Evolutionary conservation across 2,797 vertebrate genomes (phyloP).

Genomic region (Neosalanx taihuensis): DNA sequence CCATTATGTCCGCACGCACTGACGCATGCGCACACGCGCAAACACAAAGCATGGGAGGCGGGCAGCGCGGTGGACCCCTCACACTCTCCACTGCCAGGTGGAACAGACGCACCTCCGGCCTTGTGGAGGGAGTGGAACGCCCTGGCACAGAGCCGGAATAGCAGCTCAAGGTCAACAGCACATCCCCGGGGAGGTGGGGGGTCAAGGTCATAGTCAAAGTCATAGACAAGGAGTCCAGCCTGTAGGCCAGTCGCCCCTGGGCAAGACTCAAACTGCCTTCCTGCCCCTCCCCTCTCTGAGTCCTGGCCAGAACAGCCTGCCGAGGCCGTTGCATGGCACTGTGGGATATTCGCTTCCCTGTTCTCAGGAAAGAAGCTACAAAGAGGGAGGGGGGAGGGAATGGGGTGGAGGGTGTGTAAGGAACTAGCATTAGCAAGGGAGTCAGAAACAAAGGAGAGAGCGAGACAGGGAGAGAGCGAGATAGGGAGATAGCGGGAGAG

Average conservation of each 20-base stretch:
- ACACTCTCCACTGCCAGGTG: not conserved
- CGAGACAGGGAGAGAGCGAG: too few species aligned
- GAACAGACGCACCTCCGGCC: not conserved
- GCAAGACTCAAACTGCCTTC: conserved; percentile 8
- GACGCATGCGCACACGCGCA: conserved; percentile 7
- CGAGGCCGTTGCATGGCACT: conserved; percentile 51
- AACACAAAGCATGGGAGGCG: not conserved
- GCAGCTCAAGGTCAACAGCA: not conserved
- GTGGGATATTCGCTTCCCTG: conserved; percentile 39
- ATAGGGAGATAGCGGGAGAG: too few species aligned
- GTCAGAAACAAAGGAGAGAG: not conserved
- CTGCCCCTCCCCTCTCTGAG: conserved; percentile 25
- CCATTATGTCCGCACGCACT: not conserved
- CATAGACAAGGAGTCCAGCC: not conserved
- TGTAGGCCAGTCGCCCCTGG: not conserved
- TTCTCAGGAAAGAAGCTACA: conserved; percentile 25
- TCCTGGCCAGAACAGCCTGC: conserved; percentile 50
- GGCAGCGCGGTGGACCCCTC: not conserved
- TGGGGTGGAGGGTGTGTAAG: too few species aligned
- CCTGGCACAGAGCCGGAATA: not conserved
- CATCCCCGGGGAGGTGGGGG: not conserved
- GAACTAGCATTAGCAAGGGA: too few species aligned
- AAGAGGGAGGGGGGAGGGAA: not conserved
- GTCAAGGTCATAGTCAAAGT: not conserved
- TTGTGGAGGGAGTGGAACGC: not conserved